A percentile compares a stretch with the other conserved stretches of the same genome.
These are phyloP conservation scores for Parazoanthus darwini DNA, from an alignment of 92 coral and sea anemone species.

Conservation along the genomic window DNA sequence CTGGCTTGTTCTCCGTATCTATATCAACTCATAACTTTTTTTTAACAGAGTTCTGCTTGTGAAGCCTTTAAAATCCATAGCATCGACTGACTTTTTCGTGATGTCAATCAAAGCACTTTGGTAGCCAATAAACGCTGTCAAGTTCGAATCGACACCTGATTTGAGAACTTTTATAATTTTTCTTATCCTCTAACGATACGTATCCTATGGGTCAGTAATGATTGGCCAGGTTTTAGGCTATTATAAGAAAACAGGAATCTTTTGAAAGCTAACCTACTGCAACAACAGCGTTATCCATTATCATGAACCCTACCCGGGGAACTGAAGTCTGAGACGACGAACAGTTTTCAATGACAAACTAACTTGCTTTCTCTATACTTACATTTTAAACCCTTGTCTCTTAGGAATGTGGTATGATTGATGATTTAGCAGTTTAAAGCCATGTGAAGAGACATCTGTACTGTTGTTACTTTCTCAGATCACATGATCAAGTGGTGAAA, in stretches of 20 bases:
- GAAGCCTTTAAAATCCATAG: background rate
- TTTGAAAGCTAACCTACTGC: background rate
- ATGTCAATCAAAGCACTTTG: background rate
- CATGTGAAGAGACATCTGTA: background rate
- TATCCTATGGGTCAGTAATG: background rate
- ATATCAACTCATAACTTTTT: background rate
- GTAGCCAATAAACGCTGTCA: background rate
- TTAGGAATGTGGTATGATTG: background rate
- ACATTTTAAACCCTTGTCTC: background rate
- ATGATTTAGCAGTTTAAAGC: background rate
- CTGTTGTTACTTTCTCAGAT: background rate
- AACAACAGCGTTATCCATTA: background rate
- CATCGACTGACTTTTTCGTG: background rate
- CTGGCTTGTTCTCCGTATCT: background rate
- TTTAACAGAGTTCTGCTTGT: background rate
- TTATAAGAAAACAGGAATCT: too few species aligned
- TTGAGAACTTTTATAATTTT: too few species aligned
- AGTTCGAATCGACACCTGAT: background rate
- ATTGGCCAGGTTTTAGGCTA: background rate
- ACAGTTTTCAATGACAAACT: background rate
- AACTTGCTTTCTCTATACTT: background rate
- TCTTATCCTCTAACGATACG: too few species aligned
- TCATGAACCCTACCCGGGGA: background rate
- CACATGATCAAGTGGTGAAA: conserved; percentile 1
- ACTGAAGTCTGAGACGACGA: too few species aligned